A percentile compares a stretch with the other conserved stretches of the same genome.
phyloP scores from a whole-genome alignment of 2,888 invertebrate species.

The Sarcophaga caerulescens region DNA sequence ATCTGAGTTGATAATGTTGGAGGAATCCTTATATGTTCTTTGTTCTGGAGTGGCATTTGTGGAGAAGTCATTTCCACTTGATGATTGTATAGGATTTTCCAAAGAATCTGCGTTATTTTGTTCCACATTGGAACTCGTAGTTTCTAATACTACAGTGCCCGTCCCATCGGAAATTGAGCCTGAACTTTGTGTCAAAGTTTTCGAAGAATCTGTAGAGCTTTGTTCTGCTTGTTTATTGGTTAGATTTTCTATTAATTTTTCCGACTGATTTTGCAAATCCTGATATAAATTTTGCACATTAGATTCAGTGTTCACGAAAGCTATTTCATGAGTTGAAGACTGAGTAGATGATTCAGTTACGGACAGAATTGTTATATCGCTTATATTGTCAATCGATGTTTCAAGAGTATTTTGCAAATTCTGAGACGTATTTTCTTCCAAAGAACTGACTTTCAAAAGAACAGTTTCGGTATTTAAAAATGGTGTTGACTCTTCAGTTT shows the following conservation, averaged over 20 bases:
- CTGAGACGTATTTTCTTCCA: too few species aligned
- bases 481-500: neutral
- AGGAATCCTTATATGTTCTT: neutral
- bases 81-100: neutral
- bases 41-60: neutral
- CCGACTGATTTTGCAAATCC: neutral
- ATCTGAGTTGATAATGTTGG: neutral
- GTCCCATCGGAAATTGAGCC: neutral
- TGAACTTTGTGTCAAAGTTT: neutral
- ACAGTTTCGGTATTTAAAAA: neutral
- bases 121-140: neutral
- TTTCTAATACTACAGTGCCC: fast-evolving
- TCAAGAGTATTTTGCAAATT: too few species aligned
- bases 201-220: neutral
- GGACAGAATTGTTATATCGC: too few species aligned
- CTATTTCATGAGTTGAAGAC: neutral
- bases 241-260: neutral
- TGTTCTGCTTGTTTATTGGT: neutral
- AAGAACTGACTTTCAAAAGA: neutral
- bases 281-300: neutral
- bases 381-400: neutral
- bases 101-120: neutral
- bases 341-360: too few species aligned
- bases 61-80: neutral
- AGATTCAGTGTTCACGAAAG: neutral